Evolutionary conservation across 64 coral and sea anemone species (phyloP).

Genomic region (Montipora foliosa): DNA sequence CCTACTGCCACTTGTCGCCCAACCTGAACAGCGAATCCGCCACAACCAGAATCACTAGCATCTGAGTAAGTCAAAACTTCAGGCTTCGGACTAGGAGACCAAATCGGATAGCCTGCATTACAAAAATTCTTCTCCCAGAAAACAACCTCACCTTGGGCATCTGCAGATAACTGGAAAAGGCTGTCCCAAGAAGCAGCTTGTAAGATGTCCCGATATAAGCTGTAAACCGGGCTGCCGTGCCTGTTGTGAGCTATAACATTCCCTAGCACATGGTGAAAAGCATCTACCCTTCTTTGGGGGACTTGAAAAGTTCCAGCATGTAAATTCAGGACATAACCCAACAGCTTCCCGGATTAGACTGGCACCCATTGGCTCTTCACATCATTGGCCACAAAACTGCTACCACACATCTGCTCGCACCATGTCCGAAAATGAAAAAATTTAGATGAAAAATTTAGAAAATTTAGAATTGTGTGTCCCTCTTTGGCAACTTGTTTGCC

Average conservation of each 20-base stretch:
- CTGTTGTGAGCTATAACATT: constrained; percentile 13
- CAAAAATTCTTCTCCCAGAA: background rate
- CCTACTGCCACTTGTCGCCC: constrained; percentile 1
- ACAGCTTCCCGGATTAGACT: constrained; percentile 36
- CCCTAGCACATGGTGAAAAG: constrained; percentile 26
- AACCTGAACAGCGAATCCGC: background rate
- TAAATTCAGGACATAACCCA: constrained; percentile 68
- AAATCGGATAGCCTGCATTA: constrained; percentile 47
- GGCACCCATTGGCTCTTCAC: constrained; percentile 71
- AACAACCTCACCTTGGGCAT: background rate
- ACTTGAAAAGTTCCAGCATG: constrained; percentile 56
- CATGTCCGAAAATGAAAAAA: background rate
- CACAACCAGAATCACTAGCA: constrained; percentile 43
- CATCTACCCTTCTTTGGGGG: constrained; percentile 38
- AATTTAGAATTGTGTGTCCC: too few species aligned
- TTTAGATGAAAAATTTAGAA: too few species aligned
- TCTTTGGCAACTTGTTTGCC: too few species aligned
- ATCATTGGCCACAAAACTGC: constrained; percentile 48
- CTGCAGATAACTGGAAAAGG: background rate
- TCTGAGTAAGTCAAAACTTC: constrained; percentile 39
- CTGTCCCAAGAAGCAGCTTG: constrained; percentile 37
- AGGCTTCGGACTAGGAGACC: constrained; percentile 8
- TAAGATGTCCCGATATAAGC: constrained; percentile 9
- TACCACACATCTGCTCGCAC: constrained; percentile 6
- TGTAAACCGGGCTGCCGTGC: constrained; percentile 38